Evolutionary conservation across 2,797 vertebrate species (phyloP).

Genomic region (Falco peregrinus): DNA sequence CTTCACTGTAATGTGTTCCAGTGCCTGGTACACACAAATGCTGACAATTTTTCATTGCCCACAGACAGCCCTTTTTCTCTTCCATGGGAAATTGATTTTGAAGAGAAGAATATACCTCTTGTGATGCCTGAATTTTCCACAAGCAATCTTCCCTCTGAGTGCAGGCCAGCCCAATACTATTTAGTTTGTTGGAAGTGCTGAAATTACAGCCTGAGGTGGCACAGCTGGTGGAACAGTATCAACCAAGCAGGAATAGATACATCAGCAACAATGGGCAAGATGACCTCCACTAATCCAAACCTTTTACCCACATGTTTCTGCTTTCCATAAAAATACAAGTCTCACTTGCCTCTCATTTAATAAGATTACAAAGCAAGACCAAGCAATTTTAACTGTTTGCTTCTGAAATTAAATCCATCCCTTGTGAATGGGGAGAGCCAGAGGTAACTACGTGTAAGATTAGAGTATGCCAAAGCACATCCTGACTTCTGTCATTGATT

Average conservation of each 20-base stretch:
- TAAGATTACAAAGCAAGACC: constrained; percentile 19
- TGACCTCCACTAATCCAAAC: constrained; percentile 6
- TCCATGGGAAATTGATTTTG: neutral
- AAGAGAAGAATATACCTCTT: neutral
- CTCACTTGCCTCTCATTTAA: constrained; percentile 22
- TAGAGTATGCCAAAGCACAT: neutral
- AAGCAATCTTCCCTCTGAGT: neutral
- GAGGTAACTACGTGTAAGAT: neutral
- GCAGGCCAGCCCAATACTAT: neutral
- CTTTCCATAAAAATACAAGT: constrained; percentile 12
- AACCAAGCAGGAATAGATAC: neutral
- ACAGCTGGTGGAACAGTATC: constrained; percentile 1
- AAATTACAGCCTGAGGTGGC: constrained; percentile 43
- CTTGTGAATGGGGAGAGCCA: neutral
- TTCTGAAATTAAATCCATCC: constrained; percentile 29
- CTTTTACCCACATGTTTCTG: neutral
- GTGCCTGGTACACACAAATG: neutral
- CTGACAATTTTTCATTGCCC: neutral
- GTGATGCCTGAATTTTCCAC: neutral
- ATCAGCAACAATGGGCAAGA: neutral
- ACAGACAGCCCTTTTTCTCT: neutral
- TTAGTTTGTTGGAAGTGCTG: neutral
- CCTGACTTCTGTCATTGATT: neutral
- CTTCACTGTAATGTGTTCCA: neutral
- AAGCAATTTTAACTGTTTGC: constrained; percentile 9